Evolutionary conservation across 1,140 invertebrate genomes (phyloP).

Genomic region (Pseudoatta argentina): DNA sequence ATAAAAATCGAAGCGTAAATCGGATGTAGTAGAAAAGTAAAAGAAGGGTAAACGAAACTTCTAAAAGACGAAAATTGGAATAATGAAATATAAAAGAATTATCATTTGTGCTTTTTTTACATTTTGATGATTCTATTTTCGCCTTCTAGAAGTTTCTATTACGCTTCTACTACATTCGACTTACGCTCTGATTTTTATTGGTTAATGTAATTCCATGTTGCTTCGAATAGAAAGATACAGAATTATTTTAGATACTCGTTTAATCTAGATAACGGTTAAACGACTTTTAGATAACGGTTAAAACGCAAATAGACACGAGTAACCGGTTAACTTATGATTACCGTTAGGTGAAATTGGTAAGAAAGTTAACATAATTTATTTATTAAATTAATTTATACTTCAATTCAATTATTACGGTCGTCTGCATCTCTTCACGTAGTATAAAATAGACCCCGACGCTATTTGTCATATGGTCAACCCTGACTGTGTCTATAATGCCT

Average conservation of each 20-base stretch:
- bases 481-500: neutral
- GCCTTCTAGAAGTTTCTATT: too few species aligned
- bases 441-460: neutral
- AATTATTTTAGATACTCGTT: neutral
- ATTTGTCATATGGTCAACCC: conserved; percentile 1
- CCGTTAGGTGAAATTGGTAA: neutral
- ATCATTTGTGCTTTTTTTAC: too few species aligned
- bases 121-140: too few species aligned
- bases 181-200: too few species aligned
- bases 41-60: too few species aligned
- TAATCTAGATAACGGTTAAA: neutral
- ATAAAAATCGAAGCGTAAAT: too few species aligned
- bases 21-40: too few species aligned
- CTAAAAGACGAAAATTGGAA: too few species aligned
- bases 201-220: neutral
- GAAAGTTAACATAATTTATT: neutral
- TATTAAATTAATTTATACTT: neutral
- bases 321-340: neutral
- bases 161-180: too few species aligned
- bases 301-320: neutral
- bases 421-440: conserved; percentile 7
- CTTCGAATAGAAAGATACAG: neutral
- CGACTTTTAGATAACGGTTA: neutral
- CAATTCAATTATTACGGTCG: conserved; percentile 8
- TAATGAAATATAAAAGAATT: too few species aligned